Percentiles rank a stretch among this genome's conserved stretches.
phyloP scores from a whole-genome alignment of 2,113 vertebrate species.

The Macquaria australasica region DNA sequence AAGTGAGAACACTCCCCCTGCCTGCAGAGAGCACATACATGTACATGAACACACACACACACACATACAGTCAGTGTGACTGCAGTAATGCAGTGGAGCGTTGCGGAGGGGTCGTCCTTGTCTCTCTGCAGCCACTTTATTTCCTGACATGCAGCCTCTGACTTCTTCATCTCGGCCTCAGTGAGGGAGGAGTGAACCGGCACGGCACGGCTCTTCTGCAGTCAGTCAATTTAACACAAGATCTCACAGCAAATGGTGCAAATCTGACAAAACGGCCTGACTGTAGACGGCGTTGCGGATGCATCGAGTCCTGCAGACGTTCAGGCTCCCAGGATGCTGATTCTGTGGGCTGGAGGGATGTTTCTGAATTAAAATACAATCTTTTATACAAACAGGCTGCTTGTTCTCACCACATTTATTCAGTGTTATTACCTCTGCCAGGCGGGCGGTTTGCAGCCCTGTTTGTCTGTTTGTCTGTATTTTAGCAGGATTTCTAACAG shows the following conservation, averaged over 20 bases:
- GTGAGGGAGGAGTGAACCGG: not conserved
- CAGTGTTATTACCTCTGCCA: slow-evolving; percentile 4
- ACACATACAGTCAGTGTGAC: slow-evolving; percentile 3
- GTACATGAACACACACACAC: not conserved
- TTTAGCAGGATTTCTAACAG: not conserved
- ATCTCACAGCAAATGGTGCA: slow-evolving; percentile 23
- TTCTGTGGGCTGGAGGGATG: not conserved
- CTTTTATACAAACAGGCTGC: slow-evolving; percentile 4
- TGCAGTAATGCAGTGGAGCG: slow-evolving; percentile 15
- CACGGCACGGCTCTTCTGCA: not conserved
- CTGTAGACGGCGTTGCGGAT: not conserved
- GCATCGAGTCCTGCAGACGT: not conserved
- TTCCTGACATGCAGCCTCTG: slow-evolving; percentile 33
- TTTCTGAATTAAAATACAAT: not conserved
- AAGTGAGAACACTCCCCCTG: not conserved
- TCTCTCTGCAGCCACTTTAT: slow-evolving; percentile 28
- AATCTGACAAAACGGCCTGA: slow-evolving; percentile 29
- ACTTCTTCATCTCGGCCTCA: slow-evolving; percentile 24
- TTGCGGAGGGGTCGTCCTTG: slow-evolving; percentile 41
- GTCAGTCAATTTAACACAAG: slow-evolving; percentile 45
- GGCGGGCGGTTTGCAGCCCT: not conserved
- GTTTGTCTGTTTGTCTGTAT: not conserved
- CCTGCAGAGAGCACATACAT: not conserved
- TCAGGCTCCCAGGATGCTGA: slow-evolving; percentile 5
- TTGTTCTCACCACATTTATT: not conserved